Evolutionary conservation across 2,113 vertebrate genomes (phyloP).

Genomic region (Myotis lucifugus): DNA sequence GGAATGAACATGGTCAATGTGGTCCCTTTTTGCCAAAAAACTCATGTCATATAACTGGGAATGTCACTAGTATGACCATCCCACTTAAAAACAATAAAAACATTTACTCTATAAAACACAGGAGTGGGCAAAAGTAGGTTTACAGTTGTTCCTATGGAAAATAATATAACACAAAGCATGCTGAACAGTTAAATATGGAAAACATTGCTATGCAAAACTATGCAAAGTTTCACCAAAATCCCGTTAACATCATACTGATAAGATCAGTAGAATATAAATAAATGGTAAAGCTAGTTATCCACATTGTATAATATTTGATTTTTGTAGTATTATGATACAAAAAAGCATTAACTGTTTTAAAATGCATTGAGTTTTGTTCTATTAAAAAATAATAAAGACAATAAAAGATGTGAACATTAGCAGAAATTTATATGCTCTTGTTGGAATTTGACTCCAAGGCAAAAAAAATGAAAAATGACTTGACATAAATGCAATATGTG

Average conservation of each 20-base stretch:
- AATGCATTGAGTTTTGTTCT: background rate
- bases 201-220: background rate
- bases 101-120: background rate
- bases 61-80: background rate
- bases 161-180: background rate
- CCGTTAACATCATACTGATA: background rate
- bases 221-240: background rate
- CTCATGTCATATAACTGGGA: background rate
- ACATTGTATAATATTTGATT: background rate
- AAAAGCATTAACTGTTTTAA: slow-evolving; percentile 14
- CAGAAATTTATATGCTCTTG: slow-evolving; percentile 34
- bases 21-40: background rate
- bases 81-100: slow-evolving; percentile 18
- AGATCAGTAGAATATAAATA: slow-evolving; percentile 49
- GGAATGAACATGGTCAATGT: background rate
- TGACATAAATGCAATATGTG: background rate
- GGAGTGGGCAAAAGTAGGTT: background rate
- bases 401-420: background rate
- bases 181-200: background rate
- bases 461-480: background rate
- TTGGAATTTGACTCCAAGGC: slow-evolving; percentile 13
- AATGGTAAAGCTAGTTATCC: background rate
- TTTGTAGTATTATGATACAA: background rate
- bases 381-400: background rate
- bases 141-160: background rate